Evolutionary conservation across 2,113 vertebrate genomes (phyloP).

Genomic region (Cathartes aura): DNA sequence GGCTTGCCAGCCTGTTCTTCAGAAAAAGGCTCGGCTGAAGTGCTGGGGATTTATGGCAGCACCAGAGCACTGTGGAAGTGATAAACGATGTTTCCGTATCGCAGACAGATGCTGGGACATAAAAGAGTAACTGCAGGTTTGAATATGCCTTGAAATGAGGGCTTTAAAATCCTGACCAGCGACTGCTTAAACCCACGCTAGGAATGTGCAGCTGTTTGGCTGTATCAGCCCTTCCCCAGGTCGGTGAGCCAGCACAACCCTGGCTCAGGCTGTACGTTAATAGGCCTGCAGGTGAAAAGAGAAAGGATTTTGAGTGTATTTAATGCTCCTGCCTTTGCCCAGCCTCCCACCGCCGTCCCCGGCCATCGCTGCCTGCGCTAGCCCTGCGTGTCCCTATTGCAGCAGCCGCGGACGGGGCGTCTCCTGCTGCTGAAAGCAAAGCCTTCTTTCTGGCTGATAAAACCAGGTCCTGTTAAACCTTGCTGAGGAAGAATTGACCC

Average conservation of each 20-base stretch:
- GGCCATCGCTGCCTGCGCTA: not conserved
- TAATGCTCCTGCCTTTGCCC: not conserved
- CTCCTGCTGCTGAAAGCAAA: not conserved
- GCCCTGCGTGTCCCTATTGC: not conserved
- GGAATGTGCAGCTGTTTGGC: not conserved
- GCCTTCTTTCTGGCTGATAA: not conserved
- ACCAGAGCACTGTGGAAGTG: not conserved
- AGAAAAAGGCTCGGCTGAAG: not conserved
- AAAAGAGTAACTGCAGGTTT: not conserved
- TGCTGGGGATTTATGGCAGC: not conserved
- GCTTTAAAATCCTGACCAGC: not conserved
- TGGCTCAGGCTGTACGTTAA: not conserved
- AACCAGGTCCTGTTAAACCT: not conserved
- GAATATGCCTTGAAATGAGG: not conserved
- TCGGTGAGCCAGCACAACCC: not conserved
- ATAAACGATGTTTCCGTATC: not conserved
- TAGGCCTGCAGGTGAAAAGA: not conserved
- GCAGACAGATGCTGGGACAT: not conserved
- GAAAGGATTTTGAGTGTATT: not conserved
- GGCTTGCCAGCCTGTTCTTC: not conserved
- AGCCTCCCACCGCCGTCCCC: accelerated
- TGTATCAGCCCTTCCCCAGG: not conserved
- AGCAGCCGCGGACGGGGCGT: not conserved
- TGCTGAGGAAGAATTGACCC: not conserved
- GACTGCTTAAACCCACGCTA: not conserved